phyloP scores from a whole-genome alignment of 64 coral and sea anemone species.

The Acropora yongei region DNA sequence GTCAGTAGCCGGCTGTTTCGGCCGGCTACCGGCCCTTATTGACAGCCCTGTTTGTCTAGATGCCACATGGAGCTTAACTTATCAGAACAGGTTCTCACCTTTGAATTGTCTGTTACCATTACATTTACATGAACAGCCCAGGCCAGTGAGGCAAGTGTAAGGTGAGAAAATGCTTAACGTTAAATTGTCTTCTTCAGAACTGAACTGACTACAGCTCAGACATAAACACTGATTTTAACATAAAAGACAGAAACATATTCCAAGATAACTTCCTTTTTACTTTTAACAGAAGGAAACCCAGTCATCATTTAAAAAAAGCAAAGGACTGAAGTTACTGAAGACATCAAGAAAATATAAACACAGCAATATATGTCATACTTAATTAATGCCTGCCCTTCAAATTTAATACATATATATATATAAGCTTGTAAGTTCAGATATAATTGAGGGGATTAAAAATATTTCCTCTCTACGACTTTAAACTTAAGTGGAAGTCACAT shows the following conservation, averaged over 20 bases:
- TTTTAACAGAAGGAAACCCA: neutral
- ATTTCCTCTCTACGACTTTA: too few species aligned
- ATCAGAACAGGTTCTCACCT: too few species aligned
- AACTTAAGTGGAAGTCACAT: too few species aligned
- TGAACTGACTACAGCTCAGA: too few species aligned
- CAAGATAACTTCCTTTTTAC: neutral
- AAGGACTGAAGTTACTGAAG: neutral
- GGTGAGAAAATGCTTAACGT: too few species aligned
- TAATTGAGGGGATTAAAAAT: too few species aligned
- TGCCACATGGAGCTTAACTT: neutral
- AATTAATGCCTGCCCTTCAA: neutral
- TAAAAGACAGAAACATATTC: conserved; percentile 2
- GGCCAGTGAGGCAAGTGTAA: too few species aligned
- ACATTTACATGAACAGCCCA: too few species aligned
- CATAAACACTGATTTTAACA: neutral
- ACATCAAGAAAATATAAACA: neutral
- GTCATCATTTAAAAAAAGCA: neutral
- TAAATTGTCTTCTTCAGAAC: too few species aligned
- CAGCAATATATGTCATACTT: neutral
- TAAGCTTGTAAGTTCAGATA: neutral
- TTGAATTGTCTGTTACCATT: too few species aligned
- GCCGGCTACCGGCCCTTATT: neutral
- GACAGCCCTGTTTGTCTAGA: neutral
- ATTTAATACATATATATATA: neutral
- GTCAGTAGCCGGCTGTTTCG: too few species aligned